Conservation (phyloP, 1,140 invertebrate species). For the Periplaneta americana region DNA sequence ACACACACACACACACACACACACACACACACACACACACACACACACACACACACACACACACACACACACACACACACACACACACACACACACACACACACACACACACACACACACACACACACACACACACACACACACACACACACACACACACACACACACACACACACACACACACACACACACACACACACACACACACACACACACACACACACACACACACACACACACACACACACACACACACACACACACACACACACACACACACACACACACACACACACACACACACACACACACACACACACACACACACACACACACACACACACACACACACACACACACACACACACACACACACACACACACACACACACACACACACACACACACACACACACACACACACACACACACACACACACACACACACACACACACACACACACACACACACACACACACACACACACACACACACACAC, state of each 20-base stretch:
- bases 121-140: conserved; percentile 16
- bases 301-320: conserved; percentile 11
- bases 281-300: conserved; percentile 11
- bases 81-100: conserved; percentile 30
- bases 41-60: conserved; percentile 27
- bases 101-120: conserved; percentile 27
- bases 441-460: no score
- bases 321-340: conserved; percentile 11
- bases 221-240: conserved; percentile 2
- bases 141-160: conserved; percentile 19
- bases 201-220: conserved; percentile 19
- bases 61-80: conserved; percentile 28
- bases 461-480: no score
- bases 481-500: no score
- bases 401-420: conserved; percentile 26
- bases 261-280: conserved; percentile 4
- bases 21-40: conserved; percentile 32
- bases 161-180: conserved; percentile 20
- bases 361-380: conserved; percentile 11
- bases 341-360: conserved; percentile 11
- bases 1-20: conserved; percentile 31
- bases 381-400: conserved; percentile 11
- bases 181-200: conserved; percentile 18
- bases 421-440: no score
- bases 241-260: conserved; percentile 20